Evolutionary conservation across 2,113 vertebrate genomes (phyloP).

Genomic region (Pangasianodon hypophthalmus): DNA sequence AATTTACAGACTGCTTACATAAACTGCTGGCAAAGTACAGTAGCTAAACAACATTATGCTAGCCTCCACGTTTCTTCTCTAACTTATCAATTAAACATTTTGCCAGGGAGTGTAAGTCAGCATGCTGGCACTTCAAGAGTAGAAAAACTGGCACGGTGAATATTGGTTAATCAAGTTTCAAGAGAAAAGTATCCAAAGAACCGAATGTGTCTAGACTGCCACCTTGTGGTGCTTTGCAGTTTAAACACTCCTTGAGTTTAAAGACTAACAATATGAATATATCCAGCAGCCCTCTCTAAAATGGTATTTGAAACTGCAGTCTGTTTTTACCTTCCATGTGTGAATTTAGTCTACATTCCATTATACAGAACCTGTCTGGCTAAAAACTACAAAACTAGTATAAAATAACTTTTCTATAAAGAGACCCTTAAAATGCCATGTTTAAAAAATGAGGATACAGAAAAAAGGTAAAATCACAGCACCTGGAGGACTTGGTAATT

Average conservation of each 20-base stretch:
- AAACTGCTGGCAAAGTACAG: conserved; percentile 33
- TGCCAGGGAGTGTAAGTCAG: background rate
- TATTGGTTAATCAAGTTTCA: background rate
- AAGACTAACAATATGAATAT: background rate
- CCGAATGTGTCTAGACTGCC: background rate
- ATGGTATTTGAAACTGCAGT: background rate
- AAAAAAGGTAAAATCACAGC: conserved; percentile 58
- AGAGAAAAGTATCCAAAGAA: background rate
- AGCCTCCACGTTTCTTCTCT: background rate
- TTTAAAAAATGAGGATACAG: conserved; percentile 37
- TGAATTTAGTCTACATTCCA: conserved; percentile 45
- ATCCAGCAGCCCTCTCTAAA: background rate
- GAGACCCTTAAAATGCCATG: conserved; percentile 52
- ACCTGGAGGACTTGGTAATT: conserved; percentile 49
- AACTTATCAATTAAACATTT: background rate
- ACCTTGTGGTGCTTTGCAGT: background rate
- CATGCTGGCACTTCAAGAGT: background rate
- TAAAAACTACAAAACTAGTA: conserved; percentile 53
- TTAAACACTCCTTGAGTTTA: background rate
- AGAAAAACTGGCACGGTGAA: background rate
- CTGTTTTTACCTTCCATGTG: conserved; percentile 35
- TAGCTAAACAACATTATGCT: conserved; percentile 19
- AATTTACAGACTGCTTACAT: conserved; percentile 21
- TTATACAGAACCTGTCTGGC: conserved; percentile 39
- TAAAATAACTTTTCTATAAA: conserved; percentile 59